Evolutionary conservation across 2,797 vertebrate genomes (phyloP), one percentile per base, ranked within the genome.

Genomic region (Peromyscus eremicus): DNA sequence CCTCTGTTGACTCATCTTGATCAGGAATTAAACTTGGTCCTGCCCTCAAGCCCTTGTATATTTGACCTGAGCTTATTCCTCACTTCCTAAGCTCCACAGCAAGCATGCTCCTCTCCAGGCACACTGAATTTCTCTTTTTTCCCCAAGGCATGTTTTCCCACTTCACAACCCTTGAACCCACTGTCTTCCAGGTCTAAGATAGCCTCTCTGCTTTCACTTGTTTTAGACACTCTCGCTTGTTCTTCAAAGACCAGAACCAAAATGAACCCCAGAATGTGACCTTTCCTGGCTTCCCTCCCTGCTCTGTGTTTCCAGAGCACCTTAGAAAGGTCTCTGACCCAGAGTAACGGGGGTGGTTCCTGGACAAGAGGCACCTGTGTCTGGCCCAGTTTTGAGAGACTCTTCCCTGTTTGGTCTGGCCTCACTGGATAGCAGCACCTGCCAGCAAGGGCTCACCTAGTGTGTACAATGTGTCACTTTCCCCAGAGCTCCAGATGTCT

Each of bases 21-120:
- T 70, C 77, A 57, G 52, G 62, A 94, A 95, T 57, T 73, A 95
- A 96, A 77, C 17, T 77, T 85, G 91, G 19, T 52, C 62, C 89
- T 43, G 82, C 6, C 79, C 23, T n/a, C 68, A 84, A 6, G 29
- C 11, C 25, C 37, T n/a, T 91, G 68, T 9, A 40, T 6, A 2
- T 49, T 70, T 85, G 17, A 17, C 19, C 40, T 49, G 6, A 87
- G 6, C 13, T 49, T 92, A 37, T 46, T 14, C n/a, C 92, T 75
- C 1, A 1, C 62, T n/a, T 82, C 23, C 81, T 88, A 12, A 91
- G 5, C 21, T 4, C 27, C 23, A 52, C 1, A 3, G 12, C 19
- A 32, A 71, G 43, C 62, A n/a, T 21, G 76, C 11, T 52, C 34
- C 71, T 92, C 79, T 71, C 19, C 12, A 55, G 64, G 12, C 37